Evolutionary conservation across 2,888 invertebrate genomes (phyloP), one percentile per base, ranked within the genome.

Genomic region (Drosophila diplacantha): DNA sequence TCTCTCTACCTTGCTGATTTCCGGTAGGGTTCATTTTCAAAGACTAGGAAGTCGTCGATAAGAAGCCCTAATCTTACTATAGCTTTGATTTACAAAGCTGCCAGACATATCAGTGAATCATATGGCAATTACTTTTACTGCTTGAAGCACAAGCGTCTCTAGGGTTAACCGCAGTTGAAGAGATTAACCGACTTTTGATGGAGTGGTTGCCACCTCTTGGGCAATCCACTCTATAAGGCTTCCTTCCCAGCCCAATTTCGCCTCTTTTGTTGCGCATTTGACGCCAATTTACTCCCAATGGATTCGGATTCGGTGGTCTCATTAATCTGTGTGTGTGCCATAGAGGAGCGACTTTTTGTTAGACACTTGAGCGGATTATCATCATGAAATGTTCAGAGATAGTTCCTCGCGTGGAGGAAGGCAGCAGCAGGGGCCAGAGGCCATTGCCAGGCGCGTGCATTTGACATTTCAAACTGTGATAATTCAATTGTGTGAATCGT

Each of bases 381-480:
- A 61, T 43, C 43, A 55, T 66, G 53, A 50, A 54, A 26, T 58
- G 37, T 52, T 35, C 37, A 46, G 31, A 38, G 41, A 32, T 32
- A 32, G 32, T 26, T 54, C 18, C 29, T 8, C 18, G 14, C 16
- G 24, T 16, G 12, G 1, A 20, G 9, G 9, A 6, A n/a, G 50
- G 3, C 3, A n/a, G 3, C 3, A n/a, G 31, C 49, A 41, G 24
- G 44, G 44, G 44, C 44, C 29, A 41, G 5, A 18, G 29, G 44
- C 39, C 53, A 38, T 39, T 35, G 67, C 46, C 56, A 60, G 83
- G 79, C 79, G 81, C 83, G 78, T 83, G 83, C 71, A 68, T 75
- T 55, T 78, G 75, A 79, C 75, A 83, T 80, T 76, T 83, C 80
- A 81, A 81, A 68, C 80, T 83, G 80, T 70, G 80, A 83, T 80